Evolutionary conservation across 1,140 invertebrate species (phyloP), one percentile per base, ranked within the genome.

Genomic region (Hycleus phaleratus): DNA sequence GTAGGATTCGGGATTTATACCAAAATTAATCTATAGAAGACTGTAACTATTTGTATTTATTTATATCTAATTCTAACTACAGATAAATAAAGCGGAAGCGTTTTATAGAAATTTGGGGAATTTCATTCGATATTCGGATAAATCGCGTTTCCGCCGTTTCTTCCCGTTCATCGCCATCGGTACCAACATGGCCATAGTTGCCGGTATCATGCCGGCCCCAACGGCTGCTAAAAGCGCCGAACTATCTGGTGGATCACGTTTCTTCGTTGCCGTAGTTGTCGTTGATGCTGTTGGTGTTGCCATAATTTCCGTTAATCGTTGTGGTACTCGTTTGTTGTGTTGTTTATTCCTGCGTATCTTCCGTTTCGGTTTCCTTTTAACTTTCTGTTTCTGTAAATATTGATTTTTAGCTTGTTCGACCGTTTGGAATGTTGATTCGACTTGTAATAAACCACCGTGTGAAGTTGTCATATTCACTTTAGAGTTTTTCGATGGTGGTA

Each of bases 131-230:
- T 53, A 45, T 32, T 40, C 38, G 8, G 26, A 24, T 32, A 49
- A 4, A 38, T 49, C 40, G 9, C 49, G 55, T 52, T 52, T 63
- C 25, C 52, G 32, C 18, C 78, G 70, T 60, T 76, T 79, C 64
- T 78, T 77, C 58, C 81, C 73, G 2, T 81, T 83, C 42, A 88
- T 74, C 68, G 87, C 83, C 79, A 88, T 85, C 1, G 87, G 87
- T 32, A 88, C 81, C 59, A 88, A 79, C 82, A 88, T 85, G 1
- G 86, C 86, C 82, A 90, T 85, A 0, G 86, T 87, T 0, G 86
- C 87, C 11, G 87, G 86, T 38, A 90, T 72, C 81, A 88, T 85
- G 2, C 86, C 86, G 26, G 86, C 86, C 2, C 85, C 82, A 4
- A 88, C 84, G 3, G 86, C 86, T 6, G 86, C 85, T 43, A 88